Conservation (phyloP, 2,113 vertebrate genomes). For the Podilymbus podiceps region DNA sequence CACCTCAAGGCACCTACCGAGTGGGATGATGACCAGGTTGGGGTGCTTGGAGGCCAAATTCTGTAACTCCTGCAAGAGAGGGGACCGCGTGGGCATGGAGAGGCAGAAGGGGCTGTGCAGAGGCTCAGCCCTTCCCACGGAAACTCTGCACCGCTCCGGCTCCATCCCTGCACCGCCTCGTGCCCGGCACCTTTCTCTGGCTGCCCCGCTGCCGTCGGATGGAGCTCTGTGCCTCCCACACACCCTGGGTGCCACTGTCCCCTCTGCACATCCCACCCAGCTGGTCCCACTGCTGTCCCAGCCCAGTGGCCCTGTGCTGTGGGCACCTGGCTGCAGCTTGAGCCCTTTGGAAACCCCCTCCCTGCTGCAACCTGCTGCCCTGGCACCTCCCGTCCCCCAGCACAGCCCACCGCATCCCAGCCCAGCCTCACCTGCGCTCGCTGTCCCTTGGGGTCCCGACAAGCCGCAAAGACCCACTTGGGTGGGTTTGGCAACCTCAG, state of each 20-base stretch:
- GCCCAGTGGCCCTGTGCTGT: neutral
- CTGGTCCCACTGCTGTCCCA: fast-evolving
- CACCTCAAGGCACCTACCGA: neutral
- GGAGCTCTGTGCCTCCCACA: fast-evolving
- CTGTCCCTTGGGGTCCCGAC: constrained; percentile 43
- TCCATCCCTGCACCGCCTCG: fast-evolving
- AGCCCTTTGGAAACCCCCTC: neutral
- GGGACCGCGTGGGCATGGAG: fast-evolving
- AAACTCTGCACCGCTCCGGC: neutral
- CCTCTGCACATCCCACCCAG: fast-evolving
- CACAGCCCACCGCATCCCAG: neutral
- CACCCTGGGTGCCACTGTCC: fast-evolving
- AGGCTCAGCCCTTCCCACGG: neutral
- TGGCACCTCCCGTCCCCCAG: neutral
- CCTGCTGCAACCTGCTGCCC: neutral
- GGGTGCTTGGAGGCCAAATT: neutral
- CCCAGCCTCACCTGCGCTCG: constrained; percentile 27
- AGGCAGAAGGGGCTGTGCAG: neutral
- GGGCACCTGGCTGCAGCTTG: neutral
- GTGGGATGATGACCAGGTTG: neutral
- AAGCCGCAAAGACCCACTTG: constrained; percentile 34
- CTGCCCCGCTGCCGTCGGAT: fast-evolving
- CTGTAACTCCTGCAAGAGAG: constrained; percentile 13
- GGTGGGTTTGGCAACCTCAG: neutral
- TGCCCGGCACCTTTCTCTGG: neutral